Conservation (phyloP, 2,888 invertebrate genomes). For the Cantharis lateralis region DNA sequence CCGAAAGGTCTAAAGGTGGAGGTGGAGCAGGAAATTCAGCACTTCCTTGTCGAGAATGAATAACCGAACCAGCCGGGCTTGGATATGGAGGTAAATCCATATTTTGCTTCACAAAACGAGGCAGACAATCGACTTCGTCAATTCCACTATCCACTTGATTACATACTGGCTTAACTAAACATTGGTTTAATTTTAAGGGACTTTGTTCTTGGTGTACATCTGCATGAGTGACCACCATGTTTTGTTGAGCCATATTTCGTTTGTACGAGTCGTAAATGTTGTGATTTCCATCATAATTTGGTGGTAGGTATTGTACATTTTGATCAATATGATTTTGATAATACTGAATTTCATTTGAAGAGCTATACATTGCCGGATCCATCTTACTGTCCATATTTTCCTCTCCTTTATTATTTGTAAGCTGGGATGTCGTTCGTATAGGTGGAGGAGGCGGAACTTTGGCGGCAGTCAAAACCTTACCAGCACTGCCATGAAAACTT, state of each 20-base stretch:
- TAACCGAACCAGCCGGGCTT: slow-evolving; percentile 74
- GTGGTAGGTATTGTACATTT: slow-evolving; percentile 65
- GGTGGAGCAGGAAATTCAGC: slow-evolving; percentile 92
- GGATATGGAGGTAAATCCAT: slow-evolving; percentile 80
- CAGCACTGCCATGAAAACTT: slow-evolving; percentile 84
- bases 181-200: slow-evolving; percentile 61
- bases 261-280: background rate
- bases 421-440: slow-evolving; percentile 83
- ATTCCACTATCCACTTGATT: slow-evolving; percentile 58
- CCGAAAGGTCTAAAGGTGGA: slow-evolving; percentile 72
- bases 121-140: slow-evolving; percentile 70
- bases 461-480: slow-evolving; percentile 78
- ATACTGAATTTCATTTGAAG: slow-evolving; percentile 46
- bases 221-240: slow-evolving; percentile 75
- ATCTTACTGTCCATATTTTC: slow-evolving; percentile 49
- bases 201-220: slow-evolving; percentile 85
- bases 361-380: slow-evolving; percentile 57
- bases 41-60: slow-evolving; percentile 84
- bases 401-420: slow-evolving; percentile 65
- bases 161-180: slow-evolving; percentile 40
- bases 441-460: slow-evolving; percentile 88
- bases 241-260: slow-evolving; percentile 37
- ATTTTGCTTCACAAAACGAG: slow-evolving; percentile 53
- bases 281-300: slow-evolving; percentile 54
- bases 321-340: slow-evolving; percentile 55